phyloP scores from a whole-genome alignment of 2,888 invertebrate genomes.

The Pammene aurita region DNA sequence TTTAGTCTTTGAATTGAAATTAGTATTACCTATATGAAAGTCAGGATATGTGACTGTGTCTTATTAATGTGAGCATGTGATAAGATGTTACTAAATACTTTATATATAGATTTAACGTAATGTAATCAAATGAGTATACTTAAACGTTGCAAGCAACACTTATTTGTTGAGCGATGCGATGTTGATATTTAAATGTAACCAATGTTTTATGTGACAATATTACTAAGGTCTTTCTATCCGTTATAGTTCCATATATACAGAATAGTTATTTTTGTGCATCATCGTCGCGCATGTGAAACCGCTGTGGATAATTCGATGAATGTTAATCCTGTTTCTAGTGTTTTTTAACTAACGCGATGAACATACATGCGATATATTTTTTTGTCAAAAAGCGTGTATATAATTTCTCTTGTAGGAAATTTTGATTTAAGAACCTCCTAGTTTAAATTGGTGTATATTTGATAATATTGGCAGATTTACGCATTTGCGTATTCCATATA shows the following conservation, averaged over 20 bases:
- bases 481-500: no score
- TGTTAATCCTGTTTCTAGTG: slow-evolving; percentile 6
- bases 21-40: slow-evolving; percentile 32
- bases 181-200: slow-evolving; percentile 14
- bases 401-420: background rate
- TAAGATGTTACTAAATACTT: slow-evolving; percentile 25
- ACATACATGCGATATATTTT: background rate
- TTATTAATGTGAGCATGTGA: slow-evolving; percentile 33
- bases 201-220: slow-evolving; percentile 19
- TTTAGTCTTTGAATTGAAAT: slow-evolving; percentile 28
- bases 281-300: background rate
- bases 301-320: background rate
- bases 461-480: background rate
- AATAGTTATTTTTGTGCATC: background rate
- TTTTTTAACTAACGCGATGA: background rate
- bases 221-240: slow-evolving; percentile 23
- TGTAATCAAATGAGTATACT: slow-evolving; percentile 29
- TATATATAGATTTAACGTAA: slow-evolving; percentile 24
- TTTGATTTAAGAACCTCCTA: background rate
- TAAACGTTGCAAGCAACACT: slow-evolving; percentile 24
- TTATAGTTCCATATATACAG: slow-evolving; percentile 1
- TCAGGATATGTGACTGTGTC: slow-evolving; percentile 23
- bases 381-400: background rate
- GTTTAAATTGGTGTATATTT: no score
- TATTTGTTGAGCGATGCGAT: background rate